Evolutionary conservation across 1,140 invertebrate genomes (phyloP).

Genomic region (Procambarus virginalis): DNA sequence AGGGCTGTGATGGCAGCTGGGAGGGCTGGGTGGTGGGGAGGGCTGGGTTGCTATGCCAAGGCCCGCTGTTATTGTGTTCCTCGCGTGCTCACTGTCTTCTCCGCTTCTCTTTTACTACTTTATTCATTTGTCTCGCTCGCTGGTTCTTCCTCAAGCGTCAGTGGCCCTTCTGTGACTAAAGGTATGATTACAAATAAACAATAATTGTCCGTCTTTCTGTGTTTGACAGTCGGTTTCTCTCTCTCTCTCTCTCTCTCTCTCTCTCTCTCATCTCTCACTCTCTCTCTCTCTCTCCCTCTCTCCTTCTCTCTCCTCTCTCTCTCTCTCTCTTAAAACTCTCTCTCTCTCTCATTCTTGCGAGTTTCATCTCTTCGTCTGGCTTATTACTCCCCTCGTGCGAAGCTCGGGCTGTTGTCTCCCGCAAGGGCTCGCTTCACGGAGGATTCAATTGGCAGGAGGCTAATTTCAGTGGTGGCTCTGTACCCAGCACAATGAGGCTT

Average conservation of each 20-base stretch:
- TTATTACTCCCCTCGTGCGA: too few species aligned
- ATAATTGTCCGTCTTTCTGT: not conserved
- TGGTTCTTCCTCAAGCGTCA: too few species aligned
- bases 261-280: not conserved
- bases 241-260: not conserved
- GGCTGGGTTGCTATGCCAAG: too few species aligned
- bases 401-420: too few species aligned
- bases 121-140: too few species aligned
- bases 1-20: not conserved
- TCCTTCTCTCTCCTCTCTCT: not conserved
- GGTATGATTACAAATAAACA: too few species aligned
- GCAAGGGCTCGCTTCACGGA: too few species aligned
- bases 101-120: not conserved
- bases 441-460: not conserved
- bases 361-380: too few species aligned
- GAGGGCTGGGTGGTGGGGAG: too few species aligned
- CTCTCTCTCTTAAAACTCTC: too few species aligned
- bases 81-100: not conserved
- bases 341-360: not conserved
- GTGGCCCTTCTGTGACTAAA: too few species aligned
- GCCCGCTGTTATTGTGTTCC: not conserved
- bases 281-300: not conserved
- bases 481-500: not conserved
- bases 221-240: not conserved
- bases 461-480: not conserved